Conservation (phyloP, 2,797 vertebrate species). For the Neoniphon sammara region DNA sequence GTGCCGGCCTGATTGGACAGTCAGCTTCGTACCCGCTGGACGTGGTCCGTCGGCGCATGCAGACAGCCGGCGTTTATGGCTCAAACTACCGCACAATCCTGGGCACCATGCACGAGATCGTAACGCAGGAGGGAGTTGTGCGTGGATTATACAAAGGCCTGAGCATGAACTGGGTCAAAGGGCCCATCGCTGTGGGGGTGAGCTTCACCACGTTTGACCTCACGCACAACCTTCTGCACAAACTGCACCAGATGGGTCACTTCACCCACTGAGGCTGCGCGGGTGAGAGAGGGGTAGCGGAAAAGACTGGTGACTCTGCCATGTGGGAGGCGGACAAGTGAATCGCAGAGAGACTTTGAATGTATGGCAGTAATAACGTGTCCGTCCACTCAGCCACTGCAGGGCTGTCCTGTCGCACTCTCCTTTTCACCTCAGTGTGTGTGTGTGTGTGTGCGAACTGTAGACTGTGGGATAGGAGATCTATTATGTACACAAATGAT, state of each 20-base stretch:
- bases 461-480: constrained; percentile 14
- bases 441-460: constrained; percentile 9
- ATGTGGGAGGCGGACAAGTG: constrained; percentile 1
- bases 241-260: constrained; percentile 78
- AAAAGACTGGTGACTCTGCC: constrained; percentile 30
- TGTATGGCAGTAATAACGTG: not conserved
- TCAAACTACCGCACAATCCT: constrained; percentile 84
- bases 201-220: constrained; percentile 97
- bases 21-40: constrained; percentile 96
- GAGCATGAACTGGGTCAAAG: constrained; percentile 99
- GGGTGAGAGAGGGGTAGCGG: not conserved
- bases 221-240: constrained; percentile 88
- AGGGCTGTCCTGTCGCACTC: constrained; percentile 20
- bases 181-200: constrained; percentile 93
- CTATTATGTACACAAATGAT: not conserved
- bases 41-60: constrained; percentile 96
- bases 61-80: constrained; percentile 93
- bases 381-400: constrained; percentile 19
- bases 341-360: constrained; percentile 11
- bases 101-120: constrained; percentile 87
- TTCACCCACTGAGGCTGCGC: constrained; percentile 78
- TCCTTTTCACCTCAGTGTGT: constrained; percentile 18
- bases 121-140: constrained; percentile 88
- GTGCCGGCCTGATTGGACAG: constrained; percentile 93
- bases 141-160: constrained; percentile 95